Conservation (phyloP, 1,140 invertebrate species). For the Zeugodacus cucurbitae region DNA sequence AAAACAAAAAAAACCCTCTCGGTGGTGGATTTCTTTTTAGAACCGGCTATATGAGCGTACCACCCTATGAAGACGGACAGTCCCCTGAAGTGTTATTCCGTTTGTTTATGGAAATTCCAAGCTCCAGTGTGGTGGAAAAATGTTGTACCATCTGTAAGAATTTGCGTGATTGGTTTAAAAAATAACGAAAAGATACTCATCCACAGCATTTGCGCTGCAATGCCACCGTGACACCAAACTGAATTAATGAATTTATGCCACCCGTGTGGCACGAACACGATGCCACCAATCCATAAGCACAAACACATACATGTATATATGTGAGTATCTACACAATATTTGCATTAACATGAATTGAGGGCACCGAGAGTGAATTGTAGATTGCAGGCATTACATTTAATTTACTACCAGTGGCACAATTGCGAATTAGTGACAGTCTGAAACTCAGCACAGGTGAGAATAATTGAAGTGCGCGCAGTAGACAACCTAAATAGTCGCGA, state of each 20-base stretch:
- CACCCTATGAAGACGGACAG: no score
- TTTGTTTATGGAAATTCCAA: no score
- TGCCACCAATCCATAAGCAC: neutral
- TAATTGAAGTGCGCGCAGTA: neutral
- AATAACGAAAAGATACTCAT: neutral
- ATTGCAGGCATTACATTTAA: neutral
- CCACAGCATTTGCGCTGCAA: neutral
- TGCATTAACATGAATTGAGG: neutral
- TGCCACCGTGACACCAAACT: neutral
- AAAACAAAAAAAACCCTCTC: no score
- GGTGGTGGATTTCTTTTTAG: no score
- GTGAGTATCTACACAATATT: neutral
- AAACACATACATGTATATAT: no score
- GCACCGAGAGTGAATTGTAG: constrained; percentile 1
- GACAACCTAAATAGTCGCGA: neutral
- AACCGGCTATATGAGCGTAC: no score
- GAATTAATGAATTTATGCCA: constrained; percentile 27
- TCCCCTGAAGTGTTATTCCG: no score
- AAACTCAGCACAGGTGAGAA: neutral
- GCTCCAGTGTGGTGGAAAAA: no score
- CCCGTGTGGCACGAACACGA: neutral
- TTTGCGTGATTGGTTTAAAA: no score
- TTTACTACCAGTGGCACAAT: neutral
- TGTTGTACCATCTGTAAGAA: no score
- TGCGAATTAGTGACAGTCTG: neutral